phyloP scores from a whole-genome alignment of 1,140 invertebrate genomes.

The Coelopa frigida region DNA sequence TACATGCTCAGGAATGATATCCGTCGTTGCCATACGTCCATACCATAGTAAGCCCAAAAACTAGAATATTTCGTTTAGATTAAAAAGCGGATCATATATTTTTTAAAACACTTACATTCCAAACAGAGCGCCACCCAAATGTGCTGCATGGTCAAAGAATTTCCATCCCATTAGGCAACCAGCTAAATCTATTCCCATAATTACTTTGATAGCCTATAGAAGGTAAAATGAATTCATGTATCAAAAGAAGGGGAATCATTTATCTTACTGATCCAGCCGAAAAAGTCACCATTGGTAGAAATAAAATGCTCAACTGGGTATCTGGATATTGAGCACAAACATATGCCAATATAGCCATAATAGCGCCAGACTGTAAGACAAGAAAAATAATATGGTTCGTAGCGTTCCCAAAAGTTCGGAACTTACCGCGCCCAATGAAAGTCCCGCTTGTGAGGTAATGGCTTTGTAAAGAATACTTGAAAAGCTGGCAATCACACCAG shows the following conservation, averaged over 20 bases:
- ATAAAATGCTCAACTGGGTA: conserved; percentile 76
- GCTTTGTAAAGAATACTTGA: conserved; percentile 77
- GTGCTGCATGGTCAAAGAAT: conserved; percentile 95
- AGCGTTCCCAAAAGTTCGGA: conserved; percentile 10
- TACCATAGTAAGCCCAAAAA: conserved; percentile 36
- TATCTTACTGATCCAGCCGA: conserved; percentile 67
- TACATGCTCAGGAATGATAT: conserved; percentile 35
- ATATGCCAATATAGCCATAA: conserved; percentile 82
- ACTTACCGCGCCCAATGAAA: conserved; percentile 88
- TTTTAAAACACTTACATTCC: conserved; percentile 63
- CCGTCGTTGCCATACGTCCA: conserved; percentile 37
- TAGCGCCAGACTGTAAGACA: conserved; percentile 78
- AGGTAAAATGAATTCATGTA: neutral
- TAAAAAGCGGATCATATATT: neutral
- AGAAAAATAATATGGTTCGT: conserved; percentile 19
- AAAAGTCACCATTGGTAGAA: conserved; percentile 82
- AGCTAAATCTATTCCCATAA: conserved; percentile 72
- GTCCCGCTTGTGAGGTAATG: conserved; percentile 53
- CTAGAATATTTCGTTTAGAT: no score
- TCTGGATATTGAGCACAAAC: conserved; percentile 83
- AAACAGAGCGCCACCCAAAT: conserved; percentile 87
- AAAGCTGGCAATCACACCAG: conserved; percentile 82
- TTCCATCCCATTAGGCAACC: conserved; percentile 84
- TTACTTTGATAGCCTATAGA: conserved; percentile 72
- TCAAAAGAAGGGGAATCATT: neutral